phyloP scores from a whole-genome alignment of 2,113 vertebrate species.

The Emydura subglobosa region DNA sequence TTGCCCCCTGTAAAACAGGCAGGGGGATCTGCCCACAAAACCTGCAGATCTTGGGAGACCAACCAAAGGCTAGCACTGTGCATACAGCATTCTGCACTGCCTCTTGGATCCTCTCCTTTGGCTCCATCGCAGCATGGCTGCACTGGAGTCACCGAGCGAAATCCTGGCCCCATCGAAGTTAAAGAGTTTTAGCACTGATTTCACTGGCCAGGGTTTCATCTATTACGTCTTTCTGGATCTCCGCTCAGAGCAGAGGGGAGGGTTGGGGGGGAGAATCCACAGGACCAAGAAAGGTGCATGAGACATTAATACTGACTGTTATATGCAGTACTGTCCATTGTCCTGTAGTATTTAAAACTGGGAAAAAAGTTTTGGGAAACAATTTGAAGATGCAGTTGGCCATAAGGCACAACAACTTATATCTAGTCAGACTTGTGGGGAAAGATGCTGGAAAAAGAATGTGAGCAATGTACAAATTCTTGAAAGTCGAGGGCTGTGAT shows the following conservation, averaged over 20 bases:
- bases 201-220: background rate
- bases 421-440: background rate
- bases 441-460: background rate
- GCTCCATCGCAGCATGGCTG: background rate
- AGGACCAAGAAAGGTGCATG: background rate
- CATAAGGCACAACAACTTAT: background rate
- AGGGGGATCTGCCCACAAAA: background rate
- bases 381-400: background rate
- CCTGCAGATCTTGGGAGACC: background rate
- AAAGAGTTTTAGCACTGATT: background rate
- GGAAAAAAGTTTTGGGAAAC: rapidly evolving
- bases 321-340: background rate
- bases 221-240: background rate
- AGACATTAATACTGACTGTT: background rate
- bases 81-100: background rate
- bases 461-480: background rate
- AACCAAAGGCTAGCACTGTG: background rate
- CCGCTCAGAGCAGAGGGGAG: background rate
- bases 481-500: background rate
- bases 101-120: background rate
- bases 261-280: background rate
- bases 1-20: background rate
- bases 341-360: background rate
- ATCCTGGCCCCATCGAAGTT: background rate
- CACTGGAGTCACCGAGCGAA: background rate